These are phyloP conservation scores for Chaetophractus vellerosus DNA, from an alignment of 2,797 vertebrate genomes.

Conservation along the genomic window DNA sequence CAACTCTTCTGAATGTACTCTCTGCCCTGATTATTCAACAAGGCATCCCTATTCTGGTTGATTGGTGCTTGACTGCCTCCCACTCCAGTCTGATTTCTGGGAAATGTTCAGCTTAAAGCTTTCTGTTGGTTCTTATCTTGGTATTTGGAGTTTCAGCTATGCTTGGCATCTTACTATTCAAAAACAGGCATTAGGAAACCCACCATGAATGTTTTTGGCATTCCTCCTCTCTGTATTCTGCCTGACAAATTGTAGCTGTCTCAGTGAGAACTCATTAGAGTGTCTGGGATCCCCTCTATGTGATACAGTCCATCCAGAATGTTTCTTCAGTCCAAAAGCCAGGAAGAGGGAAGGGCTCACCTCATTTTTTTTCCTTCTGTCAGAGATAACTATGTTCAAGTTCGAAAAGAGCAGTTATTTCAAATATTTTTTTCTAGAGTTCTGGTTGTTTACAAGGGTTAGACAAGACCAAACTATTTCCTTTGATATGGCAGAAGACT, in stretches of 20 bases:
- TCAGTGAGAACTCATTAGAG: neutral
- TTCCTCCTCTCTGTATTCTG: neutral
- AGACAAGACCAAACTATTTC: neutral
- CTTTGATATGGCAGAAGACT: neutral
- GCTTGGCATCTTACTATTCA: neutral
- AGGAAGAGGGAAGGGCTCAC: neutral
- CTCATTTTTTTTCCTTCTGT: neutral
- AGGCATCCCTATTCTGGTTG: neutral
- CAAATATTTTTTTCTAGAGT: neutral
- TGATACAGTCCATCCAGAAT: rapidly evolving
- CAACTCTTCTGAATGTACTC: neutral
- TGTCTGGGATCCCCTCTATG: rapidly evolving
- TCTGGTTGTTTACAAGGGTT: neutral
- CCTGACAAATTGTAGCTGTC: neutral
- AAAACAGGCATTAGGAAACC: neutral
- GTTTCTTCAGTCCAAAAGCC: neutral
- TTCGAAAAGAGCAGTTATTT: neutral
- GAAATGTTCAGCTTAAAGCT: neutral
- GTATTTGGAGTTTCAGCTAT: neutral
- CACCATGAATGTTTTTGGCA: neutral
- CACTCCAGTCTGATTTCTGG: neutral
- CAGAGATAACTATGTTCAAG: neutral
- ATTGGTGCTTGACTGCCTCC: neutral
- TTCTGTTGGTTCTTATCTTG: neutral
- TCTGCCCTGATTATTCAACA: neutral